Percentiles rank a stretch among this genome's conserved stretches.
Evolutionary conservation across 2,797 vertebrate genomes (phyloP).

Genomic region (Silurus lanzhouensis): DNA sequence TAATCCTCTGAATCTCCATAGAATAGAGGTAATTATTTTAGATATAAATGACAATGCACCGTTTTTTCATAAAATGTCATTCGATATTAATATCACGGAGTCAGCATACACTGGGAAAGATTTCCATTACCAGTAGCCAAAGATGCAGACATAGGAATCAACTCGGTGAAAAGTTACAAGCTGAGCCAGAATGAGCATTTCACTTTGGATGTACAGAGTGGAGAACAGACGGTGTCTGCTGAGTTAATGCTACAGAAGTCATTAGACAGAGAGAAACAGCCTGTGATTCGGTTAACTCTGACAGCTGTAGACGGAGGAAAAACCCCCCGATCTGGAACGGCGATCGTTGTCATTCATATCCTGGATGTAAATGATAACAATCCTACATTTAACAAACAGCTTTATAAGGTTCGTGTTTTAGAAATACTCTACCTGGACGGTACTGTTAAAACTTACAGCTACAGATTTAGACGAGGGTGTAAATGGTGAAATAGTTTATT

Average conservation of each 20-base stretch:
- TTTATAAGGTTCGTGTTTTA: slow-evolving; percentile 65
- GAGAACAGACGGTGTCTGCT: slow-evolving; percentile 61
- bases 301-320: slow-evolving; percentile 71
- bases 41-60: slow-evolving; percentile 73
- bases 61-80: slow-evolving; percentile 52
- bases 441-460: slow-evolving; percentile 62
- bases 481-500: slow-evolving; percentile 69
- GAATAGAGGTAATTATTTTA: slow-evolving; percentile 68
- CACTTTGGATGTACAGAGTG: slow-evolving; percentile 72
- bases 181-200: slow-evolving; percentile 83
- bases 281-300: slow-evolving; percentile 63
- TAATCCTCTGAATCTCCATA: slow-evolving; percentile 55
- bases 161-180: slow-evolving; percentile 79
- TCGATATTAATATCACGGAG: slow-evolving; percentile 66
- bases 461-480: slow-evolving; percentile 69
- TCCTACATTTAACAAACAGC: slow-evolving; percentile 64
- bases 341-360: slow-evolving; percentile 61
- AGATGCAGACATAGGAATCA: slow-evolving; percentile 81
- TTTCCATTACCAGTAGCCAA: slow-evolving; percentile 84
- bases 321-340: slow-evolving; percentile 64
- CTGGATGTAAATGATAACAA: slow-evolving; percentile 71
- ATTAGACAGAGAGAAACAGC: slow-evolving; percentile 71
- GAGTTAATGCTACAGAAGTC: slow-evolving; percentile 73
- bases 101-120: slow-evolving; percentile 71
- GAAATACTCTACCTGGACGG: slow-evolving; percentile 56